A percentile compares a stretch with the other conserved stretches of the same genome.
Conservation (phyloP, 2,888 invertebrate genomes). For the Leptopilina drosophilae region DNA sequence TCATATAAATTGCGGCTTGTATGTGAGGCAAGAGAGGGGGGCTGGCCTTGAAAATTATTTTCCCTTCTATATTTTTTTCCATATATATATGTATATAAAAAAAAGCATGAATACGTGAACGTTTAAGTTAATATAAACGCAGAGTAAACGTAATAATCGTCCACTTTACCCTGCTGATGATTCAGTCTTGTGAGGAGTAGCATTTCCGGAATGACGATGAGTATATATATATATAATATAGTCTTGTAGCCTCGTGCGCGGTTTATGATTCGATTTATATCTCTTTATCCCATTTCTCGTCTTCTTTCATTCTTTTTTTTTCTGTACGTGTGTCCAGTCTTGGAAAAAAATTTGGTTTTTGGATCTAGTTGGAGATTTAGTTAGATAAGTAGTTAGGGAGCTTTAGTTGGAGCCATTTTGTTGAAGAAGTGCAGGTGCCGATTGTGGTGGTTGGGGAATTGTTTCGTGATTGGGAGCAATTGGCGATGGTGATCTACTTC, state of each 20-base stretch:
- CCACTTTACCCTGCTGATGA: slow-evolving; percentile 62
- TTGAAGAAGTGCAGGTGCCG: slow-evolving; percentile 83
- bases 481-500: slow-evolving; percentile 68
- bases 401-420: slow-evolving; percentile 89
- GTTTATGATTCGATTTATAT: slow-evolving; percentile 43
- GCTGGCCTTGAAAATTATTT: slow-evolving; percentile 22
- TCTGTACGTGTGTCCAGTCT: no score
- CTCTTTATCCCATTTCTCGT: no score
- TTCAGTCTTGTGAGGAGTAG: slow-evolving; percentile 63
- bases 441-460: slow-evolving; percentile 80
- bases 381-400: no score
- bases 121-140: slow-evolving; percentile 33
- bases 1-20: not conserved
- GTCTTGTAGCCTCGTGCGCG: slow-evolving; percentile 44
- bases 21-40: not conserved
- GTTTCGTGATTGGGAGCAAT: slow-evolving; percentile 63
- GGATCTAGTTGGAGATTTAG: no score
- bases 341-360: no score
- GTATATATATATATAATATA: not conserved
- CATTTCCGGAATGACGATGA: slow-evolving; percentile 24
- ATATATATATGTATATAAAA: slow-evolving; percentile 7
- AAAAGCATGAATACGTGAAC: slow-evolving; percentile 42
- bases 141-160: slow-evolving; percentile 55
- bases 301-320: no score
- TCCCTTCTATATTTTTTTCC: not conserved